A percentile compares a stretch with the other conserved stretches of the same genome.
Conservation (phyloP, 2,113 vertebrate genomes). For the Xenotilapia flavipinnis region DNA sequence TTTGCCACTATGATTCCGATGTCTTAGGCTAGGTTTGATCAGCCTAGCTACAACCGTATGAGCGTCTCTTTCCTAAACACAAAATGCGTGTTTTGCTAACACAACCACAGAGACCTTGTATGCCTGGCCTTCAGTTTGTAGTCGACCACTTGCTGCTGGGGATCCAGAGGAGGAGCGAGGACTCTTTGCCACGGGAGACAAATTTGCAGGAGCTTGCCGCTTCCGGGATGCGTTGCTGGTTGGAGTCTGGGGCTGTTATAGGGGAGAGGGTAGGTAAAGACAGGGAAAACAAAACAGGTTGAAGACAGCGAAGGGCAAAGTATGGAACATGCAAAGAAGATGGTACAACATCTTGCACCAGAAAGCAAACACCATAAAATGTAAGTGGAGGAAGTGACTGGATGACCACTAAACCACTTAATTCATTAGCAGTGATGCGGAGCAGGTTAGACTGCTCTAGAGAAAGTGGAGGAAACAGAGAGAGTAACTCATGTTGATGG, state of each 20-base stretch:
- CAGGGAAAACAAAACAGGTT: not conserved
- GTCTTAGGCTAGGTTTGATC: not conserved
- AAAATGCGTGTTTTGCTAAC: not conserved
- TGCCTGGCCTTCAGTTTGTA: not conserved
- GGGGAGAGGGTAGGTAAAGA: not conserved
- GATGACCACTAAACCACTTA: not conserved
- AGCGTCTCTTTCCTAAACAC: not conserved
- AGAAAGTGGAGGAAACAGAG: not conserved
- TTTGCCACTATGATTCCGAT: not conserved
- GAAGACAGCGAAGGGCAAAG: not conserved
- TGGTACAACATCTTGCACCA: not conserved
- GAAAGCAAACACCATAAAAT: not conserved
- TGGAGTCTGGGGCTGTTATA: slow-evolving; percentile 31
- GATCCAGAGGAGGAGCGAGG: slow-evolving; percentile 26
- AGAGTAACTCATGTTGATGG: slow-evolving; percentile 2
- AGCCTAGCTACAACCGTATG: not conserved
- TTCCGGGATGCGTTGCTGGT: slow-evolving; percentile 24
- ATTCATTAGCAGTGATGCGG: slow-evolving; percentile 23
- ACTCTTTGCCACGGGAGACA: slow-evolving; percentile 39
- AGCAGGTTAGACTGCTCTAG: not conserved
- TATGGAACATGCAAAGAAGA: not conserved
- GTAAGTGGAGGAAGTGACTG: not conserved
- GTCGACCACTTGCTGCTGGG: not conserved
- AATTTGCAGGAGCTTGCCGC: slow-evolving; percentile 7
- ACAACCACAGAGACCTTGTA: slow-evolving; percentile 43